A percentile compares a stretch with the other conserved stretches of the same genome.
These are phyloP conservation scores for Drosophila mimica DNA, from an alignment of 2,888 invertebrate genomes.

Conservation along the genomic window DNA sequence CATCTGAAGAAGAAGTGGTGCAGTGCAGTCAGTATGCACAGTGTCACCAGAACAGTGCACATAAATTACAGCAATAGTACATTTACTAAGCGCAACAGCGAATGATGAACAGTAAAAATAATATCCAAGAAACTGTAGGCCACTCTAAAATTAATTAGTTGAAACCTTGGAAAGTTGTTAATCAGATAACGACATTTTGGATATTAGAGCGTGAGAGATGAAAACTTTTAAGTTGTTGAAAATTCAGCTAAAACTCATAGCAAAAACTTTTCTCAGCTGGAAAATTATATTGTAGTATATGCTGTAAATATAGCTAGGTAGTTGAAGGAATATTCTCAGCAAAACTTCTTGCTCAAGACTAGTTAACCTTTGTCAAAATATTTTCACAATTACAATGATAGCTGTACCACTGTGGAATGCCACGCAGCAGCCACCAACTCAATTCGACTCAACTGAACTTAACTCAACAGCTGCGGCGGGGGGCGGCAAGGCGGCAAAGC, in stretches of 20 bases:
- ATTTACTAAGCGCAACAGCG: background rate
- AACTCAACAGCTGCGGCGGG: conserved; percentile 47
- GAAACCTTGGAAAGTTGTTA: background rate
- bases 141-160: background rate
- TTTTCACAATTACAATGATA: background rate
- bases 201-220: background rate
- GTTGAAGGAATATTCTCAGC: background rate
- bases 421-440: conserved; percentile 47
- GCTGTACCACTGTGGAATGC: conserved; percentile 38
- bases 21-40: conserved; percentile 43
- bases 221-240: background rate
- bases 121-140: too few relatives aligned
- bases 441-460: conserved; percentile 54
- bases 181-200: background rate
- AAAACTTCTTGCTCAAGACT: background rate
- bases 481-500: conserved; percentile 10
- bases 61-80: background rate
- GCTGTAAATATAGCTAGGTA: background rate
- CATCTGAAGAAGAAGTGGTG: conserved; percentile 56
- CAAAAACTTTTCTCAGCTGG: too few relatives aligned
- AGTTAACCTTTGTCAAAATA: background rate
- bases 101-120: background rate
- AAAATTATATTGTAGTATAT: background rate
- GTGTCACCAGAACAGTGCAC: conserved; percentile 20
- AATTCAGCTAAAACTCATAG: background rate